These are phyloP conservation scores for Andricus quercusramuli DNA, from an alignment of 2,888 invertebrate species.

Conservation along the genomic window DNA sequence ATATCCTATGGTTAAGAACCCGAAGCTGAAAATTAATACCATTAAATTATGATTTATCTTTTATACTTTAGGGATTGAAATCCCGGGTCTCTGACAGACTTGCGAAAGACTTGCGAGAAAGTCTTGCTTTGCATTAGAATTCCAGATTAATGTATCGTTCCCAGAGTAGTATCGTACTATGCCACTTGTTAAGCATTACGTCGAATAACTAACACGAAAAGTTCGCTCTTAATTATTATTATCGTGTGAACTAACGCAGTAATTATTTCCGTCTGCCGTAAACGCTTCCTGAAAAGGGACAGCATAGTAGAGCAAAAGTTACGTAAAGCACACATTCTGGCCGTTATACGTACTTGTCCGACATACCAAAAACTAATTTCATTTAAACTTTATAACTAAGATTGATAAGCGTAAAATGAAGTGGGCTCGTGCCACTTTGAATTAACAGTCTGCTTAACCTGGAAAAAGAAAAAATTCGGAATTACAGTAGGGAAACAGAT, in stretches of 20 bases:
- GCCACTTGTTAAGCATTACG: slow-evolving; percentile 40
- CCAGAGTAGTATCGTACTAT: slow-evolving; percentile 50
- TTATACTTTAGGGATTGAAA: background rate
- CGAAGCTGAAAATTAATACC: background rate
- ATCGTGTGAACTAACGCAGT: slow-evolving; percentile 72
- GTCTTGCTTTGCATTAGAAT: slow-evolving; percentile 42
- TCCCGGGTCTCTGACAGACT: background rate
- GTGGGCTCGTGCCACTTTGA: slow-evolving; percentile 19
- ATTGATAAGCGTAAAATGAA: slow-evolving; percentile 65
- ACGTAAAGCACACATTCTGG: slow-evolving; percentile 49
- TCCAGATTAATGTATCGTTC: slow-evolving; percentile 54
- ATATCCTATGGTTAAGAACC: background rate
- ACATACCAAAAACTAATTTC: slow-evolving; percentile 67
- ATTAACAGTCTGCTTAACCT: background rate
- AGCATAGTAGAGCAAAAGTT: slow-evolving; percentile 55
- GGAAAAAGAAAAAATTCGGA: background rate
- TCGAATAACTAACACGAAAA: slow-evolving; percentile 40
- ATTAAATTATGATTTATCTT: background rate
- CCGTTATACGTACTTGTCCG: slow-evolving; percentile 41
- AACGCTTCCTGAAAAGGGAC: slow-evolving; percentile 64
- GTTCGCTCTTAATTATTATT: slow-evolving; percentile 73
- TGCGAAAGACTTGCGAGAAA: background rate
- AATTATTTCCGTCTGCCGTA: slow-evolving; percentile 73
- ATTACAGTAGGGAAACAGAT: background rate
- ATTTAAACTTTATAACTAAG: slow-evolving; percentile 67